Base-by-base conservation (phyloP, 1,140 invertebrate genomes). In the Drosophila murphyi region DNA sequence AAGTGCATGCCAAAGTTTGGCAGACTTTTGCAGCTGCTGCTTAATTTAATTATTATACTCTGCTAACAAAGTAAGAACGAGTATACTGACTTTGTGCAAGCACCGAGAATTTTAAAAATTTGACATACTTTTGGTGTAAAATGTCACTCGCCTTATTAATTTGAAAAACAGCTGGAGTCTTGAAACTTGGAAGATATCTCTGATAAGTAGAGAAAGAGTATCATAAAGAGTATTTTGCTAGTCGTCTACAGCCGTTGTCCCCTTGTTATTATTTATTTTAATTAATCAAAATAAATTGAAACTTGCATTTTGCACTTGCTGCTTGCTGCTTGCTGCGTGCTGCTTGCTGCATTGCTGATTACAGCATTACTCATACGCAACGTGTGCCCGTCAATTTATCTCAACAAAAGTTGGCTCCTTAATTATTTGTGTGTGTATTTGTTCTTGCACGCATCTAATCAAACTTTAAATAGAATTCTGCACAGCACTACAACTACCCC, bases 401-500 rank as follows among this genome's bases (percentile, higher is more conserved):
- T 59, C 57, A 73, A 70, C 63, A 77, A 67, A 72, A 73, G 35
- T 74, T 74, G 12, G 32, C 32, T 88, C 76, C 77, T 87, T 88
- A 87, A 87, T 87, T 88, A 87, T 88, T 87, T 87, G 65, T 82
- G 47, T 60, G 50, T 57, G 28, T 32, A 31, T 32, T 20, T 56
- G 47, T 3, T 45, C 52, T 69, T 41, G 57, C 67, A 70, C 77
- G 69, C 76, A 76, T 76, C 82, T 87, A 87, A 87, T 87, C 82
- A 87, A 87, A 87, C 83, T 87, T 87, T 88, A 87, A 87, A 87
- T 87, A 87, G 82, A 87, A 87, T 88, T 87, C 72, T 79, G 63
- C 43, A 60, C 43, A 60, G 43, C 72, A 62, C 43, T 54, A 70
- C 45, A 70, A 75, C 32, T 70, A 70, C 2, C 8, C 45, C 12